These are phyloP conservation scores for Crotalus tigris DNA, from an alignment of 2,113 vertebrate species.

Conservation along the genomic window DNA sequence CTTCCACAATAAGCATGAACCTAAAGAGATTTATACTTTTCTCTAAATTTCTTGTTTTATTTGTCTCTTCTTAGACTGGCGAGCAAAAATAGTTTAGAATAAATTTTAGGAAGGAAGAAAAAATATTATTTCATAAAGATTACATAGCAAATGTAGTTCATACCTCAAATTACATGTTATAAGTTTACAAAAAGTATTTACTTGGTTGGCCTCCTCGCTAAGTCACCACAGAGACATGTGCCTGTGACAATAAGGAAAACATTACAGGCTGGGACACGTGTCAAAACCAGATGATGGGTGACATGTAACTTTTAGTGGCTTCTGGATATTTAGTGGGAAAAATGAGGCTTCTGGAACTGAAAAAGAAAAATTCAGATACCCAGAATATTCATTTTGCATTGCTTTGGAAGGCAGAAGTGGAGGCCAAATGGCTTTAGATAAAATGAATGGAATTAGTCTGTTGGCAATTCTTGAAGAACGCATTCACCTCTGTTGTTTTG, in stretches of 20 bases:
- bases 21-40: constrained; percentile 45
- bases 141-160: constrained; percentile 27
- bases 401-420: background rate
- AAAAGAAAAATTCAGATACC: background rate
- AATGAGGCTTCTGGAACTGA: background rate
- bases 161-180: constrained; percentile 49
- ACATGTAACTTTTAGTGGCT: background rate
- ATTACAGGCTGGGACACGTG: background rate
- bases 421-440: background rate
- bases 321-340: background rate
- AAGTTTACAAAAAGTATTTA: constrained; percentile 48
- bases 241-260: constrained; percentile 16
- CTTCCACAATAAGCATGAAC: constrained; percentile 41
- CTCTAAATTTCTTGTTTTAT: constrained; percentile 57
- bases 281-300: background rate
- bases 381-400: background rate
- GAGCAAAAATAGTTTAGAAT: constrained; percentile 57
- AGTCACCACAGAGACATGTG: constrained; percentile 26
- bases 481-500: background rate
- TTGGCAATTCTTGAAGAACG: background rate
- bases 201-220: constrained; percentile 40
- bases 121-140: constrained; percentile 58
- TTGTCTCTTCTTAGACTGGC: constrained; percentile 59
- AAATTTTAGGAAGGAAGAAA: constrained; percentile 51
- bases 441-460: background rate